phyloP scores from a whole-genome alignment of 2,113 vertebrate species.

The Festucalex cinctus region DNA sequence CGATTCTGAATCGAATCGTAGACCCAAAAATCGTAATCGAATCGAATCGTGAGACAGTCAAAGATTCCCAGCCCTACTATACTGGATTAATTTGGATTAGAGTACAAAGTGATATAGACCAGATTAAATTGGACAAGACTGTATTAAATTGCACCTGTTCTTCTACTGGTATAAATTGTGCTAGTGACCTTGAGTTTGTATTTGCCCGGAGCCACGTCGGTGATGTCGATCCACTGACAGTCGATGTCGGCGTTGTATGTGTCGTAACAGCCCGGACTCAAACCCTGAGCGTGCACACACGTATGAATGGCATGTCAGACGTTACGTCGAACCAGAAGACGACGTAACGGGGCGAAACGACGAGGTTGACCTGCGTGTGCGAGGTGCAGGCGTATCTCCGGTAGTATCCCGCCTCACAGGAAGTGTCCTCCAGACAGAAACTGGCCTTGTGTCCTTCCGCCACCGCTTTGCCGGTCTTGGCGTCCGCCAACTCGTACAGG shows the following conservation, averaged over 20 bases:
- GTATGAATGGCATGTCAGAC: neutral
- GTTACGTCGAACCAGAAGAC: no score
- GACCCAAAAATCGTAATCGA: no score
- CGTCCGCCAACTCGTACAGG: slow-evolving; percentile 89
- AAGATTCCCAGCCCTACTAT: no score
- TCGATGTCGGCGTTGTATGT: slow-evolving; percentile 78
- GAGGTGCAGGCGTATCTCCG: slow-evolving; percentile 92
- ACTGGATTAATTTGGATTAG: no score
- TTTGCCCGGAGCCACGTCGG: slow-evolving; percentile 70
- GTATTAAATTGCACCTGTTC: neutral
- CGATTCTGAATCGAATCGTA: no score
- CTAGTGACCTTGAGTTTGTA: slow-evolving; percentile 71
- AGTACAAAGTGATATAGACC: no score
- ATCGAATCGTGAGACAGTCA: no score
- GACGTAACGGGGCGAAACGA: neutral
- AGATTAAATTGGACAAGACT: neutral
- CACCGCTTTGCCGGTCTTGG: slow-evolving; percentile 75
- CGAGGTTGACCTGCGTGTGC: slow-evolving; percentile 76
- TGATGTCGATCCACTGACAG: slow-evolving; percentile 78
- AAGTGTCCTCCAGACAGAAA: slow-evolving; percentile 95
- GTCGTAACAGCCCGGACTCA: slow-evolving; percentile 77
- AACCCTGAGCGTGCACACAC: slow-evolving; percentile 51
- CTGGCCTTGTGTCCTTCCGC: slow-evolving; percentile 98
- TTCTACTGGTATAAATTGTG: neutral
- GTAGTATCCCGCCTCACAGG: slow-evolving; percentile 92